Evolutionary conservation across 2,888 invertebrate species (phyloP).

Genomic region (Clunio marinus): DNA sequence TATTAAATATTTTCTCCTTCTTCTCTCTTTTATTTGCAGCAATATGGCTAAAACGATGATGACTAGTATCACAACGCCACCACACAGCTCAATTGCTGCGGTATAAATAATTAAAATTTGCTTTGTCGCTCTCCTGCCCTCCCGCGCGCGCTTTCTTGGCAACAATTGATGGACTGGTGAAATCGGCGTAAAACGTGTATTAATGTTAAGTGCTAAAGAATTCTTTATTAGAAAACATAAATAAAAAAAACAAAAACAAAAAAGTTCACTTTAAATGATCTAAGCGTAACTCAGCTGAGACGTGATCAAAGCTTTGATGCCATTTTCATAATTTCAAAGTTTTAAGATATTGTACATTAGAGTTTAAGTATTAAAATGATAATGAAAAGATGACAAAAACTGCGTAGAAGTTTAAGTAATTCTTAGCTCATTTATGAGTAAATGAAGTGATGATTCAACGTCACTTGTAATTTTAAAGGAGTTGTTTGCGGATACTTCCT

Average conservation of each 20-base stretch:
- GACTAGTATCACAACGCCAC: conserved; percentile 81
- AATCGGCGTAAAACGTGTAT: conserved; percentile 7
- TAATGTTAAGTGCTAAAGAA: not conserved
- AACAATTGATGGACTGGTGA: not conserved
- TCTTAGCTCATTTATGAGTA: no score
- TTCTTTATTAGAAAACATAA: not conserved
- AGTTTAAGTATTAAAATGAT: not conserved
- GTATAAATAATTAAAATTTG: conserved; percentile 55
- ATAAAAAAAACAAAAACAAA: no score
- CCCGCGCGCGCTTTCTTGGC: not conserved
- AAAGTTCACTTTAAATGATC: conserved; percentile 2
- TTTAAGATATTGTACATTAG: not conserved
- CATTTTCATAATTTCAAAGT: conserved; percentile 2
- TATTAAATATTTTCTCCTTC: not conserved
- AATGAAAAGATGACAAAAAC: not conserved
- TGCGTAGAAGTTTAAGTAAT: no score
- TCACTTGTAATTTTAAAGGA: no score
- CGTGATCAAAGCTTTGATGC: not conserved
- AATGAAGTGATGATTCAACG: no score
- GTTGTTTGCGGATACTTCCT: no score
- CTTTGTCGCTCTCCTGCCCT: conserved; percentile 1
- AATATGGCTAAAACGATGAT: conserved; percentile 82
- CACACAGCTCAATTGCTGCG: conserved; percentile 77
- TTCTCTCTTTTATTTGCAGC: conserved; percentile 57
- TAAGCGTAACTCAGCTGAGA: no score